phyloP scores from a whole-genome alignment of 1,140 invertebrate genomes.

The Diploscapter pachys region DNA sequence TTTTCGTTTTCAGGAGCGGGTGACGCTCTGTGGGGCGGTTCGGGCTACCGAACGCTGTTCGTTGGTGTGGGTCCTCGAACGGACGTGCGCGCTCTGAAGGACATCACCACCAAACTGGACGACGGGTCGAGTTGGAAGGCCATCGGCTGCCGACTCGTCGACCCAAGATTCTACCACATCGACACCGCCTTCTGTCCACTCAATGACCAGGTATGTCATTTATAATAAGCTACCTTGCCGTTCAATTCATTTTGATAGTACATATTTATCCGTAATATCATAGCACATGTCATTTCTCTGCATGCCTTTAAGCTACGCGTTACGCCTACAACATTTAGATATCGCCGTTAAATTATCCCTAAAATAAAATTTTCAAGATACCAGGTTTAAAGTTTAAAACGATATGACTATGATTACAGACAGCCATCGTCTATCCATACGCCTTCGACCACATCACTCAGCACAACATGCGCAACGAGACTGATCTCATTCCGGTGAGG shows the following conservation, averaged over 20 bases:
- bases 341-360: too few relatives aligned
- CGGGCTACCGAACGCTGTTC: slow-evolving; percentile 48
- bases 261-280: too few relatives aligned
- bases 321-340: too few relatives aligned
- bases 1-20: slow-evolving; percentile 45
- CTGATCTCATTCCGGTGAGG: slow-evolving; percentile 36
- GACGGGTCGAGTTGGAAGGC: slow-evolving; percentile 46
- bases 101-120: slow-evolving; percentile 42
- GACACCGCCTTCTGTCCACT: slow-evolving; percentile 58
- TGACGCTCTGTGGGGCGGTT: slow-evolving; percentile 51
- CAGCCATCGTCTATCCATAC: slow-evolving; percentile 53
- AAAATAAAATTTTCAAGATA: too few relatives aligned
- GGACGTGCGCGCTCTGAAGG: slow-evolving; percentile 48
- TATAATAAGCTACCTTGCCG: too few relatives aligned
- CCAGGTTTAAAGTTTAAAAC: too few relatives aligned
- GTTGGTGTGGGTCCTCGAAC: slow-evolving; percentile 56
- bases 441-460: slow-evolving; percentile 54
- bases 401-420: slow-evolving; percentile 5
- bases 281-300: too few relatives aligned
- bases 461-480: slow-evolving; percentile 56
- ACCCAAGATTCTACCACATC: slow-evolving; percentile 58
- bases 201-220: slow-evolving; percentile 35
- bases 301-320: too few relatives aligned
- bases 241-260: too few relatives aligned
- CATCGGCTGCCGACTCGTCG: slow-evolving; percentile 50